These are phyloP conservation scores for Epistrophe eligans DNA, from an alignment of 2,888 invertebrate species.

Conservation along the genomic window DNA sequence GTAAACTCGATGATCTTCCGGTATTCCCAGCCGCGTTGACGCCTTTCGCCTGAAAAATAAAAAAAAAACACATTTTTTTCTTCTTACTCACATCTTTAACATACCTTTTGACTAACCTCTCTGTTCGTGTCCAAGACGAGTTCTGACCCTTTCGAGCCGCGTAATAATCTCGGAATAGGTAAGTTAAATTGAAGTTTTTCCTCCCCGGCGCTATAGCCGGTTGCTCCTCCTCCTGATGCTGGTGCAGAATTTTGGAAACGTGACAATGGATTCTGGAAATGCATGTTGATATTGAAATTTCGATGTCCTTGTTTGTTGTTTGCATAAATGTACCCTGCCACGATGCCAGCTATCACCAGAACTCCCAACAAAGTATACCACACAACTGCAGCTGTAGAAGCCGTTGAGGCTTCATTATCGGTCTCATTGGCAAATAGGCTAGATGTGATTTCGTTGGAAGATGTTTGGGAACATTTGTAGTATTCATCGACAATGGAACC, in stretches of 20 bases:
- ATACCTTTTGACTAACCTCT: constrained; percentile 48
- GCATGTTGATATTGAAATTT: constrained; percentile 83
- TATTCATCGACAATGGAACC: constrained; percentile 83
- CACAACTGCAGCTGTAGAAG: constrained; percentile 66
- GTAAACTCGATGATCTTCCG: constrained; percentile 53
- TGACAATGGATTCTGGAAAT: constrained; percentile 84
- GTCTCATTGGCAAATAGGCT: constrained; percentile 57
- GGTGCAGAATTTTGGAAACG: constrained; percentile 72
- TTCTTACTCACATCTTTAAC: neutral
- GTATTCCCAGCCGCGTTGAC: constrained; percentile 46
- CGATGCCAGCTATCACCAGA: constrained; percentile 76
- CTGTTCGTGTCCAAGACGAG: constrained; percentile 79
- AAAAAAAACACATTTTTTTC: neutral
- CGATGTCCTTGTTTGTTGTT: constrained; percentile 84
- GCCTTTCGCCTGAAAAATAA: constrained; percentile 45
- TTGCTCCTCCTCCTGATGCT: constrained; percentile 66
- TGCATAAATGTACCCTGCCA: constrained; percentile 81
- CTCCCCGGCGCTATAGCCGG: constrained; percentile 75
- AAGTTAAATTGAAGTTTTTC: constrained; percentile 77
- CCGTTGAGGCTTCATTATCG: neutral
- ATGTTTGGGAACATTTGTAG: constrained; percentile 80
- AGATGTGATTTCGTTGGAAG: constrained; percentile 77
- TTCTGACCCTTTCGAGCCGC: constrained; percentile 78
- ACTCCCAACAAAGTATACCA: constrained; percentile 71
- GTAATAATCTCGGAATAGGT: constrained; percentile 79